Evolutionary conservation across 2,113 vertebrate genomes (phyloP), one percentile per base, ranked within the genome.

Genomic region (Rhinolophus sinicus): DNA sequence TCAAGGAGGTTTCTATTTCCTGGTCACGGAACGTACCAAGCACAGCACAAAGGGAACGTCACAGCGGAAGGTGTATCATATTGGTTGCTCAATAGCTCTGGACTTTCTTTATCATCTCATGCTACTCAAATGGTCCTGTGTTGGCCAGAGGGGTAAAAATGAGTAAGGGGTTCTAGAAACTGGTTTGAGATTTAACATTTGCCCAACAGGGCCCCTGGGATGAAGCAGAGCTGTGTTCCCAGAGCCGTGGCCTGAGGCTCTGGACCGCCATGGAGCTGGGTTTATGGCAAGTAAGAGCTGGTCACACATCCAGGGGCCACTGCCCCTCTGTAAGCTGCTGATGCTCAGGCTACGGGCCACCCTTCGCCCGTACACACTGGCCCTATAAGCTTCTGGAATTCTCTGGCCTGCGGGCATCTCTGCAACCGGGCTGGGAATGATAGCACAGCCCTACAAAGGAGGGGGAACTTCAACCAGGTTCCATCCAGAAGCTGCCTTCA

Each of bases 81-180:
- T 50, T 85, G 60, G 64, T 21, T 47, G 14, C 13, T 69, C 44
- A 75, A 40, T 47, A 69, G 21, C 58, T 40, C 24, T 69, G 26
- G 33, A 52, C 58, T 95, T 85, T 50, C 35, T 52, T 82, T 73
- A 82, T 13, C 16, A 24, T 14, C 18, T 33, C 67, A 54, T 50
- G 30, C 13, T 33, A 67, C 44, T 76, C 76, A 88, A 70, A 90
- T 62, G 35, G 76, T n/a, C 81, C 50, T 72, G 13, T 22, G 58
- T 2, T 65, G 91, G 6, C 5, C 28, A 10, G 64, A 95, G 15
- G 16, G 7, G 14, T 54, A 16, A 21, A 73, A 81, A 40, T 58
- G 30, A 89, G 52, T 38, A 81, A 90, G 76, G 52, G 67, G 21
- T 92, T 95, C 88, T 95, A 92, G 83, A 84, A 50, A 30, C 35